Evolutionary conservation across 2,888 invertebrate species (phyloP), one percentile per base, ranked within the genome.

Genomic region (Dynastes maya): DNA sequence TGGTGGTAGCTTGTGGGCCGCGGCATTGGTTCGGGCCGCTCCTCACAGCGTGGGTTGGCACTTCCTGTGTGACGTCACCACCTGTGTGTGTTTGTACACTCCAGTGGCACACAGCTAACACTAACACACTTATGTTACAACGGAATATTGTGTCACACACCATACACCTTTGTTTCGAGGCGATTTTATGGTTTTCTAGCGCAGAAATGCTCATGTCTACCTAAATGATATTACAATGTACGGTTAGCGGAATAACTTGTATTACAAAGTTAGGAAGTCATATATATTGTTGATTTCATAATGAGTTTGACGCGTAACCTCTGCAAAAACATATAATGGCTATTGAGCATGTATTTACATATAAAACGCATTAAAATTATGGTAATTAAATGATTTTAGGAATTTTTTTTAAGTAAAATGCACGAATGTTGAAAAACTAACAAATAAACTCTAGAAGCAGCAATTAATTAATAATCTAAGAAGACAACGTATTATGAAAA

Each of bases 41-140:
- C 87, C 87, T 86, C 83, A 81, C 80, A 80, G 87, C 85, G 87
- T 87, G 85, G 87, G 87, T 83, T 85, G 85, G 82, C 84, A 87
- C 86, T 87, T 87, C 87, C 87, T 87, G 87, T 87, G 85, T 85
- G 86, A 86, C 85, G 85, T 86, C 86, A 86, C 82, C 83, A 86
- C 84, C 84, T 84, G 84, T 85, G 83, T 72, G 72, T 72, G 61
- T 71, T 71, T 71, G 71, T 83, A 80, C 81, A 81, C 80, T 78
- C 81, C 83, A 82, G 84, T 83, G 83, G 84, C 84, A 83, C 81
- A 81, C 79, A 83, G 80, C 80, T 79, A 78, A 78, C 79, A 80
- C 79, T 80, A 82, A 77, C 77, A 79, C 77, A 79, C 72, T 74
- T 79, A 76, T 53, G 53, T 61, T 55, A 61, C 61, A 61, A 58